phyloP scores from a whole-genome alignment of 2,888 invertebrate species.

The Agrotis segetum region DNA sequence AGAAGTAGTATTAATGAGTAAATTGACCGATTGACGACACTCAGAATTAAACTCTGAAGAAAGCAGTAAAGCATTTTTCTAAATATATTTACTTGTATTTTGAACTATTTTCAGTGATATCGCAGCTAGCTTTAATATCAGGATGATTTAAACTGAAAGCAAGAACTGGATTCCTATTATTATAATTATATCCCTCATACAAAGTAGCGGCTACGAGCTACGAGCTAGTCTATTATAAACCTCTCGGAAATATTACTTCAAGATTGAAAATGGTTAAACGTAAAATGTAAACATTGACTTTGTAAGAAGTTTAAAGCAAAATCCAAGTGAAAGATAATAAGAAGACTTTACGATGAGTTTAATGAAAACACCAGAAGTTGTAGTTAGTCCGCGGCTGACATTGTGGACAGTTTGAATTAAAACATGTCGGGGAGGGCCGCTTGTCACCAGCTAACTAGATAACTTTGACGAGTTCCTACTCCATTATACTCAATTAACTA shows the following conservation, averaged over 20 bases:
- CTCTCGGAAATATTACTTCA: neutral
- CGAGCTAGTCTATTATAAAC: neutral
- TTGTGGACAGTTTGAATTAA: slow-evolving; percentile 27
- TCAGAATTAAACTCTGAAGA: neutral
- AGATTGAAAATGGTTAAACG: slow-evolving; percentile 21
- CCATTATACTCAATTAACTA: neutral
- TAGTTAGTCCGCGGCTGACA: neutral
- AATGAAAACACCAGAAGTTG: slow-evolving; percentile 10
- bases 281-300: slow-evolving; percentile 33
- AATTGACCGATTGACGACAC: neutral
- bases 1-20: too few species aligned
- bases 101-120: neutral
- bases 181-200: neutral
- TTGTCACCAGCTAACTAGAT: slow-evolving; percentile 12
- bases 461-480: slow-evolving; percentile 25
- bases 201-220: neutral
- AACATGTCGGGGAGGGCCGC: slow-evolving; percentile 13
- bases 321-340: slow-evolving; percentile 17
- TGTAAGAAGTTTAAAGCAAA: slow-evolving; percentile 18
- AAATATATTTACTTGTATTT: neutral
- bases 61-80: neutral
- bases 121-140: neutral
- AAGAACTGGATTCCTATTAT: neutral
- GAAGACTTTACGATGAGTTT: slow-evolving; percentile 30
- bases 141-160: neutral